Evolutionary conservation across 2,113 vertebrate genomes (phyloP).

Genomic region (Fukomys damarensis): DNA sequence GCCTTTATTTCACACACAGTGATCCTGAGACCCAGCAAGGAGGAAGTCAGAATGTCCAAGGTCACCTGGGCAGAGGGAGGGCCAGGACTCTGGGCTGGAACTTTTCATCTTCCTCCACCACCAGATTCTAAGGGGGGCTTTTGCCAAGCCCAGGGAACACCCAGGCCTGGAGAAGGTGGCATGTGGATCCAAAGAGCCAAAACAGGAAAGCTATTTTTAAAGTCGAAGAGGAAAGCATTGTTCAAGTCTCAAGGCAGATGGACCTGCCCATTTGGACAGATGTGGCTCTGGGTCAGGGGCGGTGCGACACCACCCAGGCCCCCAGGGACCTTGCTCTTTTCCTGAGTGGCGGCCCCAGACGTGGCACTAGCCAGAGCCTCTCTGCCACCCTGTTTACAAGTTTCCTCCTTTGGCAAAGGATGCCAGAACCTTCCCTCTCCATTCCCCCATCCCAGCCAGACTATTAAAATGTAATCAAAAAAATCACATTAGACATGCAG

Average conservation of each 20-base stretch:
- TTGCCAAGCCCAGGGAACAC: neutral
- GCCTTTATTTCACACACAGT: neutral
- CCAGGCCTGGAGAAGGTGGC: neutral
- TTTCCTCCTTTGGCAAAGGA: neutral
- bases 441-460: slow-evolving; percentile 64
- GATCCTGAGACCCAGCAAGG: neutral
- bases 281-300: neutral
- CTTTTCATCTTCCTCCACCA: neutral
- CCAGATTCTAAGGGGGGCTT: neutral
- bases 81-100: neutral
- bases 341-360: no score
- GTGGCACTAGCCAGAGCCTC: neutral
- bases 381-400: neutral
- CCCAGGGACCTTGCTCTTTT: neutral
- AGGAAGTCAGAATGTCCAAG: neutral
- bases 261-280: neutral
- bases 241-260: neutral
- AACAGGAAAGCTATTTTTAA: neutral
- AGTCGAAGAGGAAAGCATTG: neutral
- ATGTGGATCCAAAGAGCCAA: neutral
- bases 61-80: neutral
- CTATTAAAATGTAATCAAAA: slow-evolving; percentile 80
- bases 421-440: slow-evolving; percentile 33
- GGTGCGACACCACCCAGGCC: rapidly evolving
- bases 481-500: slow-evolving; percentile 81